These are phyloP conservation scores for Limenitis camilla DNA, from an alignment of 2,888 invertebrate genomes.

Conservation along the genomic window DNA sequence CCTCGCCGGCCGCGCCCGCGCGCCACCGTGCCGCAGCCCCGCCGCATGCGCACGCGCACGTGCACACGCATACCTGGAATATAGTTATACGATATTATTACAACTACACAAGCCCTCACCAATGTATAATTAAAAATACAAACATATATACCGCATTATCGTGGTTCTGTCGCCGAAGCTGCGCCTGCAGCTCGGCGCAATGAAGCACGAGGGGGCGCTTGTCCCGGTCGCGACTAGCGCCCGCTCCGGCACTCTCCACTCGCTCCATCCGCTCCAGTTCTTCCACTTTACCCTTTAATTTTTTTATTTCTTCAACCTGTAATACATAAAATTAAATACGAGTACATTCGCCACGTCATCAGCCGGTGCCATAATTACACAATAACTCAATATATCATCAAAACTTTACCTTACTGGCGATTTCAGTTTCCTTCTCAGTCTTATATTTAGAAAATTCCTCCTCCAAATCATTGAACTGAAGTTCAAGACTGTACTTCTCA, in stretches of 20 bases:
- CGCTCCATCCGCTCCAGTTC: constrained; percentile 16
- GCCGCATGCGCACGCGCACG: neutral
- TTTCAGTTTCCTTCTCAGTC: constrained; percentile 28
- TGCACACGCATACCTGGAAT: too few relatives aligned
- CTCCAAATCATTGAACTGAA: constrained; percentile 78
- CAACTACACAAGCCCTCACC: neutral
- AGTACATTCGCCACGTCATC: too few relatives aligned
- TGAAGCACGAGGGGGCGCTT: constrained; percentile 13
- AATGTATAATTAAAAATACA: neutral
- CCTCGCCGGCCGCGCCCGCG: constrained; percentile 64
- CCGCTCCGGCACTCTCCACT: constrained; percentile 70
- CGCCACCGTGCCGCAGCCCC: too few relatives aligned
- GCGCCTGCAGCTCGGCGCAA: constrained; percentile 14
- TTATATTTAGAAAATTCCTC: constrained; percentile 74
- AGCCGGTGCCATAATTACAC: too few relatives aligned
- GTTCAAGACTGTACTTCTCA: constrained; percentile 81
- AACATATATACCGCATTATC: neutral
- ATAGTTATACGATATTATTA: too few relatives aligned
- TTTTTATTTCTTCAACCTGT: constrained; percentile 15
- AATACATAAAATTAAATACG: neutral
- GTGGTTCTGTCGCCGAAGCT: neutral
- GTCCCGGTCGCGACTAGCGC: constrained; percentile 58
- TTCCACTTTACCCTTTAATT: constrained; percentile 12
- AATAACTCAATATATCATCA: neutral
- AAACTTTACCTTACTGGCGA: constrained; percentile 15